Conservation (phyloP, 2,888 invertebrate species). For the Drosophila rubida region DNA sequence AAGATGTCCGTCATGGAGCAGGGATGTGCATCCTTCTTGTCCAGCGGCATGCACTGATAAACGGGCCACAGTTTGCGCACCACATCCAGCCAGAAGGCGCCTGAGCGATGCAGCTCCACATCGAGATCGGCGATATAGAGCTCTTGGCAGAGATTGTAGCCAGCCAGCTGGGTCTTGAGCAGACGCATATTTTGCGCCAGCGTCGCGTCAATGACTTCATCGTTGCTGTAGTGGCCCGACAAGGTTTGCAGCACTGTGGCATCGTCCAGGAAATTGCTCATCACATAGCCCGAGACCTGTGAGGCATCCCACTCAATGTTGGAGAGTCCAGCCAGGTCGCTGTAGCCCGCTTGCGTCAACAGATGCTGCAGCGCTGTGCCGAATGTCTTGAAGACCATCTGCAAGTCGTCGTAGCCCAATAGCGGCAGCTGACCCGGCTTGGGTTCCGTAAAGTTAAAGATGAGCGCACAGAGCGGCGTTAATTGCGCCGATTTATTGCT, state of each 20-base stretch:
- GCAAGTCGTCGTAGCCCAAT: slow-evolving; percentile 91
- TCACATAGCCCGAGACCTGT: slow-evolving; percentile 92
- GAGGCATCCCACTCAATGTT: slow-evolving; percentile 98
- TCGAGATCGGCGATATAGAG: slow-evolving; percentile 93
- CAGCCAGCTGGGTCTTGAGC: slow-evolving; percentile 90
- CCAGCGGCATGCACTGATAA: slow-evolving; percentile 91
- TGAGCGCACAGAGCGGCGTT: slow-evolving; percentile 91
- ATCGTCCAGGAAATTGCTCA: slow-evolving; percentile 92
- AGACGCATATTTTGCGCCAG: slow-evolving; percentile 88
- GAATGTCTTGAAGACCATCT: slow-evolving; percentile 92
- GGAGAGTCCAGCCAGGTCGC: slow-evolving; percentile 93
- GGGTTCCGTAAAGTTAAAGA: slow-evolving; percentile 91
- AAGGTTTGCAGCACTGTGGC: slow-evolving; percentile 87
- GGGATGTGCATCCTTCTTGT: slow-evolving; percentile 93
- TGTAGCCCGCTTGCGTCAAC: slow-evolving; percentile 92
- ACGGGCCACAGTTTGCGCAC: slow-evolving; percentile 92
- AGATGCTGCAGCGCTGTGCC: slow-evolving; percentile 95
- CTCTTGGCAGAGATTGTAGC: slow-evolving; percentile 91
- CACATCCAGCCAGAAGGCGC: slow-evolving; percentile 93
- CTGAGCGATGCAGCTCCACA: slow-evolving; percentile 91
- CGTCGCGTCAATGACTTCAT: slow-evolving; percentile 89
- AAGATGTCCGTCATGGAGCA: slow-evolving; percentile 94
- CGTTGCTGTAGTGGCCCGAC: slow-evolving; percentile 91
- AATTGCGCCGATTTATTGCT: slow-evolving; percentile 88
- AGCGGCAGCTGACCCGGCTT: slow-evolving; percentile 88